phyloP scores from a whole-genome alignment of 2,888 invertebrate species.

The Amphimallon solstitiale region DNA sequence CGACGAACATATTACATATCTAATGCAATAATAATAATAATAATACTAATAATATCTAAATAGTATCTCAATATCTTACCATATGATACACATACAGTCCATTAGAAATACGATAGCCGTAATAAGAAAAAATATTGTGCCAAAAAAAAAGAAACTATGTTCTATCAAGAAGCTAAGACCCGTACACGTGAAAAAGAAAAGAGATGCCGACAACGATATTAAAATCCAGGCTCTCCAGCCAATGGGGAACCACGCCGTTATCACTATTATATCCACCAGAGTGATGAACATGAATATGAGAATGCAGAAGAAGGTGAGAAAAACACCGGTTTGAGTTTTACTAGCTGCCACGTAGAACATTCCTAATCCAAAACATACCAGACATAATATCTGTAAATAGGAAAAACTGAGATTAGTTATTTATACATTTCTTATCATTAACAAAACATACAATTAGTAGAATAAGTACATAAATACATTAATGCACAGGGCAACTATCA shows the following conservation, averaged over 20 bases:
- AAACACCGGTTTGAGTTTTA: background rate
- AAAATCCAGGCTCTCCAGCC: constrained; percentile 47
- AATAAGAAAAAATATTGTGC: constrained; percentile 12
- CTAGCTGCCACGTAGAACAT: background rate
- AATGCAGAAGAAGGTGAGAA: constrained; percentile 10
- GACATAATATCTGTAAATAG: constrained; percentile 4
- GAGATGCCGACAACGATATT: constrained; percentile 40
- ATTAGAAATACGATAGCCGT: constrained; percentile 40
- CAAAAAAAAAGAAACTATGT: background rate
- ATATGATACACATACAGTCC: constrained; percentile 42
- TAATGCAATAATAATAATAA: no score
- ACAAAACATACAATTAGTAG: no score
- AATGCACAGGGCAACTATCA: background rate
- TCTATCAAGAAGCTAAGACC: constrained; percentile 32
- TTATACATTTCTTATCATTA: no score
- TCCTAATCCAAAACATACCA: background rate
- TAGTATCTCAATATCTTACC: constrained; percentile 34
- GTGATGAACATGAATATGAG: constrained; percentile 40
- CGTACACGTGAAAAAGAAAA: constrained; percentile 41
- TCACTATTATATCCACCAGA: constrained; percentile 40
- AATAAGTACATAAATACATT: no score
- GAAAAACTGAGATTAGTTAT: background rate
- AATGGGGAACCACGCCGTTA: constrained; percentile 38
- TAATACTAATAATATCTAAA: background rate
- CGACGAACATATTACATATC: no score